Evolutionary conservation across 2,113 vertebrate genomes (phyloP).

Genomic region (Archilochus colubris): DNA sequence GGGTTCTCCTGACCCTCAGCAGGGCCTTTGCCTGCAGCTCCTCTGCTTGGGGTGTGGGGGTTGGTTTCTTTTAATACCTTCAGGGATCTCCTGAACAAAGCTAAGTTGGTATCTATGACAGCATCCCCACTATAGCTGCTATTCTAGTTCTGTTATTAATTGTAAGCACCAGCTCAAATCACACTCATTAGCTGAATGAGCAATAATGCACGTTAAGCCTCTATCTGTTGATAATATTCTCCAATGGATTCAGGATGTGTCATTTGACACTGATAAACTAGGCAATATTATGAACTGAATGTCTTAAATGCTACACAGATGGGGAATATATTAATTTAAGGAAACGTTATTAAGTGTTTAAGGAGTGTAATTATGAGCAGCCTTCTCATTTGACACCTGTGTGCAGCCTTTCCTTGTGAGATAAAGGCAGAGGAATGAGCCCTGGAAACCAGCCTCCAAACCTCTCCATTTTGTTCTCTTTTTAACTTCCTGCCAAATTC

Average conservation of each 20-base stretch:
- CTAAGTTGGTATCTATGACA: neutral
- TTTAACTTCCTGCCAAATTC: conserved; percentile 24
- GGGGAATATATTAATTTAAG: conserved; percentile 69
- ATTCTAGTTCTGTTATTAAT: conserved; percentile 61
- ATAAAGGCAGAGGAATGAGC: conserved; percentile 36
- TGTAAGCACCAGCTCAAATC: conserved; percentile 17
- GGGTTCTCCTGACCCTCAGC: neutral
- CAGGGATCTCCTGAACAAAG: neutral
- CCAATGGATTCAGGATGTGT: conserved; percentile 59
- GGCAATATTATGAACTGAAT: conserved; percentile 66
- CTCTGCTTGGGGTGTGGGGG: accelerated
- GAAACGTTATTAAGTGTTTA: conserved; percentile 69
- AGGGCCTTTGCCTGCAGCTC: neutral
- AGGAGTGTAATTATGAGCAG: conserved; percentile 68
- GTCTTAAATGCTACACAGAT: conserved; percentile 60
- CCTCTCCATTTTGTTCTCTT: neutral
- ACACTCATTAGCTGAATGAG: conserved; percentile 63
- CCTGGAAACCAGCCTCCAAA: conserved; percentile 32
- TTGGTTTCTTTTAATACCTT: neutral
- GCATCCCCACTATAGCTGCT: neutral
- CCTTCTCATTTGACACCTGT: conserved; percentile 67
- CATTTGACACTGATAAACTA: conserved; percentile 77
- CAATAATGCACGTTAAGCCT: conserved; percentile 36
- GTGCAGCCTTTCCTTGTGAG: conserved; percentile 47
- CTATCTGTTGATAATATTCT: conserved; percentile 73